Conservation (phyloP, 2,113 vertebrate genomes). For the Indicator indicator region DNA sequence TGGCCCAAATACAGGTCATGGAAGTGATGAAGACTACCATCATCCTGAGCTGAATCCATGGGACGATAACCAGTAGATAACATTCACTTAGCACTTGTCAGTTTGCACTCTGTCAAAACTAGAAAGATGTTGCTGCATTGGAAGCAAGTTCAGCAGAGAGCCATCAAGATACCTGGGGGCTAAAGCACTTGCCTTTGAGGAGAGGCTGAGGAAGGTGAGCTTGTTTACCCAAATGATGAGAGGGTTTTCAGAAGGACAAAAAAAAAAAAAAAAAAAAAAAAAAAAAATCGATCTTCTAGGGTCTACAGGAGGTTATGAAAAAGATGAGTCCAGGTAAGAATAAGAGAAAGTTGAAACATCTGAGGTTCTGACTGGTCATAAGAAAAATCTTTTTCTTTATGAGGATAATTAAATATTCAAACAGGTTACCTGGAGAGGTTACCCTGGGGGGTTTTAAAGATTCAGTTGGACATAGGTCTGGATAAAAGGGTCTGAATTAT, state of each 20-base stretch:
- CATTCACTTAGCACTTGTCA: neutral
- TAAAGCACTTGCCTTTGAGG: neutral
- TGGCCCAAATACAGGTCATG: neutral
- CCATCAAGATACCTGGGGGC: neutral
- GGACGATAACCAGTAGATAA: neutral
- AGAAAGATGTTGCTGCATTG: neutral
- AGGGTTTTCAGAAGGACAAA: neutral
- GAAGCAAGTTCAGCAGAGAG: neutral
- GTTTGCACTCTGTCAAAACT: neutral
- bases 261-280: neutral
- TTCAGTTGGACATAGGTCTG: neutral
- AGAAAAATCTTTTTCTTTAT: accelerated
- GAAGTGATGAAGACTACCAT: neutral
- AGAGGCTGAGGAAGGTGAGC: neutral
- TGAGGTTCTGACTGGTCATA: neutral
- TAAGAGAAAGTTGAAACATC: neutral
- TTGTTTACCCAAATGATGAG: neutral
- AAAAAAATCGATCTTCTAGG: neutral
- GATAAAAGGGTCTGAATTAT: neutral
- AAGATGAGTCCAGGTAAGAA: neutral
- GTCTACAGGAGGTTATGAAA: neutral
- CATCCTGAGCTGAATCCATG: neutral
- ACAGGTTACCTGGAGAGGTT: neutral
- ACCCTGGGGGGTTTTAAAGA: neutral
- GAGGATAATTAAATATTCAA: neutral